These are phyloP conservation scores for Aselliscus stoliczkanus DNA, from an alignment of 2,797 vertebrate genomes.

Conservation along the genomic window DNA sequence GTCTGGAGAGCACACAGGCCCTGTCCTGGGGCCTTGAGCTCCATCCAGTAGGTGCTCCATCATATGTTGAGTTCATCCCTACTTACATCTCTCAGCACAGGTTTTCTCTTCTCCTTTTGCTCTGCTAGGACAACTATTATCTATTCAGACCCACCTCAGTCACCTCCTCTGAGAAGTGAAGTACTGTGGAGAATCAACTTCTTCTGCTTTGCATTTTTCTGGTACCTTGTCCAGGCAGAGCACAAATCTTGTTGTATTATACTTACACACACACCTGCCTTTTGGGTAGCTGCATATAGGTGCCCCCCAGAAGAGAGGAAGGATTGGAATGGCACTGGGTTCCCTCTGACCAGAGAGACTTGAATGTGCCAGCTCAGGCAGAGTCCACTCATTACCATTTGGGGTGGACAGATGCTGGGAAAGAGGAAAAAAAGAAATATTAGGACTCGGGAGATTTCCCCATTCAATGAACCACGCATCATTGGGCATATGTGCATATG, in stretches of 20 bases:
- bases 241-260: background rate
- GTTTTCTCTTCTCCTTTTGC: background rate
- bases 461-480: background rate
- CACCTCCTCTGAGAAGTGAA: background rate
- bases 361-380: background rate
- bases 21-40: background rate
- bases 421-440: background rate
- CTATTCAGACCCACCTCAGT: background rate
- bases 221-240: background rate
- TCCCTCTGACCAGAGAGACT: background rate
- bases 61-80: background rate
- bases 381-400: background rate
- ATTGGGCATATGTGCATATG: background rate
- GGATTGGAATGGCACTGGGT: background rate
- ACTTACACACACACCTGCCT: too few species aligned
- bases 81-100: background rate
- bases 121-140: background rate
- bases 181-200: background rate
- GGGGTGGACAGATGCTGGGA: background rate
- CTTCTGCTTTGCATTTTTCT: background rate
- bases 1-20: background rate
- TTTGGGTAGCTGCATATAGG: background rate
- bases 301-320: background rate
- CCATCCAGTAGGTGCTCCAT: background rate
- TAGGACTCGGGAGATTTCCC: background rate